These are phyloP conservation scores for Pongo abelii DNA, from an alignment of 2,113 vertebrate species.

Conservation along the genomic window DNA sequence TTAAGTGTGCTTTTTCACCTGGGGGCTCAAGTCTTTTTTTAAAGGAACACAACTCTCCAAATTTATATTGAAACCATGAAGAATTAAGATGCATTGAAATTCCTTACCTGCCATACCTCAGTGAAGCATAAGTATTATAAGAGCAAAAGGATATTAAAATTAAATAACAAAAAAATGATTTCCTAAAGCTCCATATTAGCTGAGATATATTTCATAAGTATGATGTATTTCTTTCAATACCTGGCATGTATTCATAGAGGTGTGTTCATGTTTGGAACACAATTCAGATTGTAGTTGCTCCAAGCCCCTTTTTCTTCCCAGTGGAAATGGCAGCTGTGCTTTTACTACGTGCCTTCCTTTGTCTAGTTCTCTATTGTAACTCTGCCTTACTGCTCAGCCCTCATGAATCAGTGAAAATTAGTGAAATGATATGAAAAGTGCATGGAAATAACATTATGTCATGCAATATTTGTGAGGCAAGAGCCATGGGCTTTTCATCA, in stretches of 20 bases:
- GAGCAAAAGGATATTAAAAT: neutral
- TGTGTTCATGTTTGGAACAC: neutral
- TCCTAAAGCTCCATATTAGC: neutral
- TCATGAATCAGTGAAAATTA: neutral
- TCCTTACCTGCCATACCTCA: neutral
- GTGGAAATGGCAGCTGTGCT: neutral
- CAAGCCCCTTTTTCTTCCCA: neutral
- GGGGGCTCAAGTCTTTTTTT: neutral
- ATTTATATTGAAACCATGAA: conserved; percentile 8
- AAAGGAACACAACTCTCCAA: conserved; percentile 16
- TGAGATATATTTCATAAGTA: neutral
- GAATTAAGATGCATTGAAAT: conserved; percentile 11
- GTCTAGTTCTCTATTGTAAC: neutral
- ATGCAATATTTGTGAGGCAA: neutral
- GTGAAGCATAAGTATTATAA: conserved; percentile 4
- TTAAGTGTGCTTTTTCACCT: neutral
- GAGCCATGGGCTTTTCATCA: neutral
- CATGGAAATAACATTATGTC: neutral
- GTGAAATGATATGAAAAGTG: neutral
- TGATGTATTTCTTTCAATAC: neutral
- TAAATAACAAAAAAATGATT: neutral
- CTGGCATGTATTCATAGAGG: neutral
- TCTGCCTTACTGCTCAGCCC: neutral
- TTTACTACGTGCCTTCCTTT: neutral
- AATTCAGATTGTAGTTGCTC: neutral